A percentile compares a stretch with the other conserved stretches of the same genome.
These are phyloP conservation scores for Lepus americanus DNA, from an alignment of 2,113 vertebrate genomes.

Conservation along the genomic window DNA sequence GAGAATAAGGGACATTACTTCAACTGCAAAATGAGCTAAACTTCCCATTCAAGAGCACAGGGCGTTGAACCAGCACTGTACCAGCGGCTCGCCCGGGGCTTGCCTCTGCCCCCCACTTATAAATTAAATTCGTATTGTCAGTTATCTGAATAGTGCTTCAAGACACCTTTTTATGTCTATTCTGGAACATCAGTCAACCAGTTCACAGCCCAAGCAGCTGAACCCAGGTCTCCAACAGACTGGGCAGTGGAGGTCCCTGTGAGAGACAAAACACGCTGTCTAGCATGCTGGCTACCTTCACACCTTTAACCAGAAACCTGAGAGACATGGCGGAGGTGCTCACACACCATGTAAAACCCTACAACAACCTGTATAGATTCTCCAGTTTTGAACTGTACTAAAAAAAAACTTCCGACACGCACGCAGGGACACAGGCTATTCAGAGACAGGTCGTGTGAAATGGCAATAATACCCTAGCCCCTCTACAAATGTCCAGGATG, in stretches of 20 bases:
- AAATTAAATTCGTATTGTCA: background rate
- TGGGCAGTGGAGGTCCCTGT: background rate
- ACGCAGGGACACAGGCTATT: background rate
- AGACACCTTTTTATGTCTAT: background rate
- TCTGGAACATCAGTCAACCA: background rate
- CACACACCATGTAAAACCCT: background rate
- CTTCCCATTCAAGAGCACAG: background rate
- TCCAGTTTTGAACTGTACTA: background rate
- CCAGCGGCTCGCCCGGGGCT: background rate
- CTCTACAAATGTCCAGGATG: background rate
- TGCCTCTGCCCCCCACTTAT: background rate
- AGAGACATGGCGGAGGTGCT: background rate
- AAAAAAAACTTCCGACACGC: conserved; percentile 11
- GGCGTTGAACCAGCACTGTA: background rate
- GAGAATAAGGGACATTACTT: conserved; percentile 25
- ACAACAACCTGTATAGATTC: background rate
- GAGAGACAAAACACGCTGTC: background rate
- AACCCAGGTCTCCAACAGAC: background rate
- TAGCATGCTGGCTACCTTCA: background rate
- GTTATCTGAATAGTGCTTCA: conserved; percentile 32
- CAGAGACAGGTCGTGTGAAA: background rate
- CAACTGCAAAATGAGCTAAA: conserved; percentile 33
- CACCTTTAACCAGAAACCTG: background rate
- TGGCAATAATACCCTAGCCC: background rate
- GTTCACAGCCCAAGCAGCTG: background rate